phyloP scores from a whole-genome alignment of 1,140 invertebrate genomes.

The Papilio dardanus region DNA sequence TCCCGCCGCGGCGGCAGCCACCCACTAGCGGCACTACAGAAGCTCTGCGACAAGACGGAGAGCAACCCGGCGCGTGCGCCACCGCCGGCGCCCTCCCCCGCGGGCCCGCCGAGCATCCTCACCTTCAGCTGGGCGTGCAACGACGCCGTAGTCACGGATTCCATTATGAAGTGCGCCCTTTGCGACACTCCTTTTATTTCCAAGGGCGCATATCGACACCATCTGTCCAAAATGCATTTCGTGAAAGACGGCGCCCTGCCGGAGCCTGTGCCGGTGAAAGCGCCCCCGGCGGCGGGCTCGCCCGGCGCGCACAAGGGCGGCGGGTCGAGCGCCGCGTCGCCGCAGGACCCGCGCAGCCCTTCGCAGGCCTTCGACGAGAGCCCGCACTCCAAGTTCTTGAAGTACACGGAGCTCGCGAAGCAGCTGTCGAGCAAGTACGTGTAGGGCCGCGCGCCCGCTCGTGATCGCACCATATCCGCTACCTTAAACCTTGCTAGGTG shows the following conservation, averaged over 20 bases:
- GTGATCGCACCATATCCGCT: slow-evolving; percentile 83
- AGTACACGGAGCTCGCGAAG: slow-evolving; percentile 98
- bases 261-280: slow-evolving; percentile 85
- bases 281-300: slow-evolving; percentile 67
- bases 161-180: slow-evolving; percentile 97
- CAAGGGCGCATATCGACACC: slow-evolving; percentile 97
- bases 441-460: slow-evolving; percentile 77
- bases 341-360: slow-evolving; percentile 81
- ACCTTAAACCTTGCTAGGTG: slow-evolving; percentile 75
- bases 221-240: slow-evolving; percentile 98
- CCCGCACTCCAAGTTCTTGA: slow-evolving; percentile 97
- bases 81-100: slow-evolving; percentile 77
- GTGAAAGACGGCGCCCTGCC: slow-evolving; percentile 95
- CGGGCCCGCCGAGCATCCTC: slow-evolving; percentile 90
- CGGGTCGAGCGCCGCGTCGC: slow-evolving; percentile 80
- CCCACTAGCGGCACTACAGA: slow-evolving; percentile 96
- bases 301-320: slow-evolving; percentile 78
- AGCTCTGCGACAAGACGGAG: slow-evolving; percentile 97
- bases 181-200: slow-evolving; percentile 98
- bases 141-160: slow-evolving; percentile 93
- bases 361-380: slow-evolving; percentile 92
- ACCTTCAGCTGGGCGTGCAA: slow-evolving; percentile 97
- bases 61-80: slow-evolving; percentile 82
- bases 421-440: slow-evolving; percentile 98
- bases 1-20: slow-evolving; percentile 89